Conservation (phyloP, 1,140 invertebrate genomes). For the Dendroctonus ponderosae region DNA sequence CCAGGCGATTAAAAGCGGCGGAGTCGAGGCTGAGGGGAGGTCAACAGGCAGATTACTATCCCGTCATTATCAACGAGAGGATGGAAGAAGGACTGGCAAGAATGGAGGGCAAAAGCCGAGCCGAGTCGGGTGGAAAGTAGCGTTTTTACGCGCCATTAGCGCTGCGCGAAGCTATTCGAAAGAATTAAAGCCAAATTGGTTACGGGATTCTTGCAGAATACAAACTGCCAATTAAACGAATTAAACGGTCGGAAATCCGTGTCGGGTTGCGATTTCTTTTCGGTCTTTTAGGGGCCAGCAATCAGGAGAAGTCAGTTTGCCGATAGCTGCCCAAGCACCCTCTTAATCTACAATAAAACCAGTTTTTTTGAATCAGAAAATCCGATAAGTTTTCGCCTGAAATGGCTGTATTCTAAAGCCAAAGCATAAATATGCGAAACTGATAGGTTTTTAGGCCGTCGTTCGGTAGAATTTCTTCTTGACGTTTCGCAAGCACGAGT, state of each 20-base stretch:
- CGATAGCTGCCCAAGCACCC: too few species aligned
- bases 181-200: slow-evolving; percentile 32
- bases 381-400: too few species aligned
- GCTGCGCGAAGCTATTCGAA: slow-evolving; percentile 20
- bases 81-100: slow-evolving; percentile 7
- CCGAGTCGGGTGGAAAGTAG: slow-evolving; percentile 21
- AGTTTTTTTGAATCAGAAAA: too few species aligned
- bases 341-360: neutral
- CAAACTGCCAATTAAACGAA: slow-evolving; percentile 32
- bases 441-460: too few species aligned
- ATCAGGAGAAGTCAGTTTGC: neutral
- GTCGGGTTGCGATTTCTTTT: slow-evolving; percentile 8
- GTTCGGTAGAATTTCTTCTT: too few species aligned
- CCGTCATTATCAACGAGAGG: slow-evolving; percentile 21
- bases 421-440: too few species aligned
- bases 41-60: slow-evolving; percentile 33
- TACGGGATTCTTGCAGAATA: slow-evolving; percentile 30
- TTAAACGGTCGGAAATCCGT: slow-evolving; percentile 18
- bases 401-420: too few species aligned
- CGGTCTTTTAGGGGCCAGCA: neutral
- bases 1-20: slow-evolving; percentile 17
- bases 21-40: neutral
- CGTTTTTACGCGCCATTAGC: slow-evolving; percentile 31
- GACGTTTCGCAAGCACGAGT: too few species aligned
- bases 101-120: slow-evolving; percentile 16